Evolutionary conservation across 2,113 vertebrate species (phyloP), one percentile per base, ranked within the genome.

Genomic region (Accipiter cooperii): DNA sequence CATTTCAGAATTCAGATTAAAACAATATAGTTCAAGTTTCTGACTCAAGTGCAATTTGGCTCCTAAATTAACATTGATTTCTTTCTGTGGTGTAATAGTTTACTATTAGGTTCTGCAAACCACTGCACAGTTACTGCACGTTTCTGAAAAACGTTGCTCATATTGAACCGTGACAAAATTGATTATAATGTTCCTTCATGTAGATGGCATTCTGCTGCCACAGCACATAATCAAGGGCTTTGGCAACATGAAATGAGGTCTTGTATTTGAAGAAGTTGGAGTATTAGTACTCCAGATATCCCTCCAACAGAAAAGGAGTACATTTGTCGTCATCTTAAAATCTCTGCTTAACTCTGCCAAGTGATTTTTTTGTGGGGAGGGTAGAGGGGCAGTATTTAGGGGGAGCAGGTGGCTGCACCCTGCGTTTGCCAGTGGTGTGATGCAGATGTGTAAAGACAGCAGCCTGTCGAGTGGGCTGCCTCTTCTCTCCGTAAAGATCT

Each of bases 1-100:
- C 70, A 31, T 40, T 71, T 49, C 36, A 63, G 73, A 7, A 94
- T 47, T 25, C 38, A 78, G 47, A 79, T 83, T 81, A 44, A 73
- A 87, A 40, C 74, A 84, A 17, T 36, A 29, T 4, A 33, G 79
- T 36, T 47, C 12, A 17, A 9, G 12, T 38, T 79, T 46, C 40
- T 83, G 74, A 49, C 63, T 49, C 0, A 1, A 79, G 84, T 40
- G 86, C 60, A 57, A 3, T 85, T 74, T 80, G 89, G 84, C 57
- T 89, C 57, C 58, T 49, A 46, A 96, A 96, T 90, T 6, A 38
- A 42, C n/a, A 85, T 76, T 28, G 96, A 94, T 96, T 95, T 92
- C 44, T 86, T 36, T 17, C 8, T 13, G 49, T 1, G 3, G 7
- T 55, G 58, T 14, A 66, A 1, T 29, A 61, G 42, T 57, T 91